Base-by-base conservation (phyloP, 2,888 invertebrate genomes). In the Carpatolechia fugitivella region DNA sequence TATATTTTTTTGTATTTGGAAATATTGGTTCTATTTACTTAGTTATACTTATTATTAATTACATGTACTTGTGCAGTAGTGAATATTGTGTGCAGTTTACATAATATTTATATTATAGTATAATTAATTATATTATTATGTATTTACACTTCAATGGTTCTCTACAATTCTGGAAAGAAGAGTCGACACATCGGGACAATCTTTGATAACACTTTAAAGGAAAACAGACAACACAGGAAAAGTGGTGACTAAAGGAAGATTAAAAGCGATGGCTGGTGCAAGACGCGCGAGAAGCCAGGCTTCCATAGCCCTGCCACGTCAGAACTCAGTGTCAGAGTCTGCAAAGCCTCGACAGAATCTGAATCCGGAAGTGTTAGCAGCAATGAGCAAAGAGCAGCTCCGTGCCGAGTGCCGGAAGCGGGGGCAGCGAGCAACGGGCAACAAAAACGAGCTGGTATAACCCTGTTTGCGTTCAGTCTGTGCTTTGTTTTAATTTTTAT, bases 391-490 rank as follows among this genome's bases (percentile, higher is more conserved):
- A 90, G 93, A 94, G 74, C 93, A 94, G 76, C 90, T 94, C 63
- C 92, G 93, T 69, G 85, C 87, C 55, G 93, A 94, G 78, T 93
- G 93, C 89, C 90, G 93, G 66, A 93, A 92, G 85, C 83, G 93
- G 70, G 94, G 94, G 65, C 93, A 93, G 80, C 93, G 93, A 76
- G 91, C 92, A 47, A 90, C 92, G 62, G 94, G 94, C 78, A 94
- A 92, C 90, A 94, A 93, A 86, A 91, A 89, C 66, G 93, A 94
- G 90, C 91, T 94, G 94, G 94, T 94, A 94, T 84, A 79, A 71
- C 70, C 74, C 74, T 72, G 79, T 80, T 80, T 84, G 80, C 72
- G 76, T 81, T 78, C 78, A 78, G 73, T 75, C 72, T 84, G 78
- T 81, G 86, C 86, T 80, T 84, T 66, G 64, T 75, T 70, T 68